Percentiles rank a stretch among this genome's conserved stretches.
Evolutionary conservation across 2,888 invertebrate genomes (phyloP).

Genomic region (Pocota personata): DNA sequence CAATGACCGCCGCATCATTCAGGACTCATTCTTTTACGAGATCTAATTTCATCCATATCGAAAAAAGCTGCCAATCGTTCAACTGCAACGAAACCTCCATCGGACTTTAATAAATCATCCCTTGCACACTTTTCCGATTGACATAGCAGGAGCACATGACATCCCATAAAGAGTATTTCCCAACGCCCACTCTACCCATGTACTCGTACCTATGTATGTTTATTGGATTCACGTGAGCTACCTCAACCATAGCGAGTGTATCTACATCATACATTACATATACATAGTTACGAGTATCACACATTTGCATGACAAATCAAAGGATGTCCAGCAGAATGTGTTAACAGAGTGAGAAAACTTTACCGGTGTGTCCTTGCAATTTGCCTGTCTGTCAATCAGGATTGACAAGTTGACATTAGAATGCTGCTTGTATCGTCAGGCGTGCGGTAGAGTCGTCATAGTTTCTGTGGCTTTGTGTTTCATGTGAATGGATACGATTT

Average conservation of each 20-base stretch:
- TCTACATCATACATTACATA: too few relatives aligned
- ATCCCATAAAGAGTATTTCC: background rate
- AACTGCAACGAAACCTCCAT: background rate
- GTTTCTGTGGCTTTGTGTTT: background rate
- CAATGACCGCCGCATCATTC: background rate
- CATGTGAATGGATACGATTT: conserved; percentile 15
- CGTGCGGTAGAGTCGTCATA: background rate
- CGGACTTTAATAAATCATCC: background rate
- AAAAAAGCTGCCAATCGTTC: background rate
- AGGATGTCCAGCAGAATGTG: conserved; percentile 23
- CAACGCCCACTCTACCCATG: background rate
- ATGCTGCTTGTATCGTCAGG: background rate
- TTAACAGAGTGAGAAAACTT: conserved; percentile 20
- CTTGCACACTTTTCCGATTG: background rate
- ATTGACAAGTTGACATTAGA: conserved; percentile 8
- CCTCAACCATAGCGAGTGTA: background rate
- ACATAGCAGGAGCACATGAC: background rate
- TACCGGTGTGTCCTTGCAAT: conserved; percentile 27
- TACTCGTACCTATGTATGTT: too few relatives aligned
- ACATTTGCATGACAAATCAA: conserved; percentile 57
- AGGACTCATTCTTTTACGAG: background rate
- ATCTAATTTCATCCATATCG: background rate
- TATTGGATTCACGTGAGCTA: background rate
- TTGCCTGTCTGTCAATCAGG: conserved; percentile 20
- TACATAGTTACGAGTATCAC: background rate